Percentiles rank a stretch among this genome's conserved stretches.
Conservation (phyloP, 2,888 invertebrate genomes). For the Sphaerophoria rueppellii region DNA sequence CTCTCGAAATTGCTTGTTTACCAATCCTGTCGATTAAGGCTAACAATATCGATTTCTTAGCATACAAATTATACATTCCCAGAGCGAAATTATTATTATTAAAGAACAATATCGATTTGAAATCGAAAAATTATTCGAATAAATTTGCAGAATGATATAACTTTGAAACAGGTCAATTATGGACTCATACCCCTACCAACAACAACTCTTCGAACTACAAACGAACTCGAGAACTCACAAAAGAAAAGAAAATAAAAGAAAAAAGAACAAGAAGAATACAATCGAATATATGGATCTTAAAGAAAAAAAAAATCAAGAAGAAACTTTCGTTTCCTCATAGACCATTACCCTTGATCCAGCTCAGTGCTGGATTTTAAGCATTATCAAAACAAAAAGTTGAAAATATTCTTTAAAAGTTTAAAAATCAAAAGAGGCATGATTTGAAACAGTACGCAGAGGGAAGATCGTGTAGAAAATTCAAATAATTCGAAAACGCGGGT, state of each 20-base stretch:
- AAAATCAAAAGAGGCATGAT: too few relatives aligned
- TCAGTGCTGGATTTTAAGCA: too few relatives aligned
- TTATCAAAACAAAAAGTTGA: too few relatives aligned
- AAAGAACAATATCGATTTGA: constrained; percentile 45
- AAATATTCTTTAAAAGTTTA: too few relatives aligned
- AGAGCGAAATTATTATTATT: constrained; percentile 43
- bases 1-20: neutral
- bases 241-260: constrained; percentile 8
- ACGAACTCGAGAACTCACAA: too few relatives aligned
- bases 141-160: neutral
- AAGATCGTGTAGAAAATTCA: too few relatives aligned
- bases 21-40: constrained; percentile 22
- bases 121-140: constrained; percentile 57
- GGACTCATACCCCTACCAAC: neutral
- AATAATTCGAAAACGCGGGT: too few relatives aligned
- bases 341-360: too few relatives aligned
- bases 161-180: neutral
- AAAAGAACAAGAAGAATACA: constrained; percentile 6
- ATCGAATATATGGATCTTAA: constrained; percentile 43
- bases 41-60: constrained; percentile 58
- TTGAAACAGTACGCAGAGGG: too few relatives aligned
- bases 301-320: neutral
- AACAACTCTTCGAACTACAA: neutral
- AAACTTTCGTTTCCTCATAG: too few relatives aligned
- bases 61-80: constrained; percentile 39